phyloP scores from a whole-genome alignment of 2,797 vertebrate species.

The Chelonia mydas region DNA sequence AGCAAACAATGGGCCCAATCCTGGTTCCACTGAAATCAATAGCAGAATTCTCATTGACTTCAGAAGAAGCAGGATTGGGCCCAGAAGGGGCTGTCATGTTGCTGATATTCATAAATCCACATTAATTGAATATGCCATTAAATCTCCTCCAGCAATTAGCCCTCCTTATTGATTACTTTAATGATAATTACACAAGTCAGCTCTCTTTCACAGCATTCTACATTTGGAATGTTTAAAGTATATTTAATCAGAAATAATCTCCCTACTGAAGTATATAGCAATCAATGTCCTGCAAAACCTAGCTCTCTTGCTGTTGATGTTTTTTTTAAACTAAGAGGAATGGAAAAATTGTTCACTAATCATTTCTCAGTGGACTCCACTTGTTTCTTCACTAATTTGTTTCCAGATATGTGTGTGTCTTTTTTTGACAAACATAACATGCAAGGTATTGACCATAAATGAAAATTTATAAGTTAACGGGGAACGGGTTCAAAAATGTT shows the following conservation, averaged over 20 bases:
- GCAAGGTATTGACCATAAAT: not conserved
- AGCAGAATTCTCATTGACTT: not conserved
- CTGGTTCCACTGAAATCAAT: not conserved
- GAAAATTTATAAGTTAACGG: slow-evolving; percentile 38
- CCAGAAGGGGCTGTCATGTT: not conserved
- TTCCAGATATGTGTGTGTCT: not conserved
- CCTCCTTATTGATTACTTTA: slow-evolving; percentile 34
- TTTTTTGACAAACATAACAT: not conserved
- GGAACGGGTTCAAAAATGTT: not conserved
- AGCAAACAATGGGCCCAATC: not conserved
- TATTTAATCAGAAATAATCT: not conserved
- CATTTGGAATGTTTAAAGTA: slow-evolving; percentile 10
- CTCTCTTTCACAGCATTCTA: not conserved
- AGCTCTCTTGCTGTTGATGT: not conserved
- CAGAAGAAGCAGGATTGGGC: not conserved
- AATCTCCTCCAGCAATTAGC: slow-evolving; percentile 11
- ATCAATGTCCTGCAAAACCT: not conserved
- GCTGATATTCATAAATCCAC: slow-evolving; percentile 5
- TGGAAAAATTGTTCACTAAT: slow-evolving; percentile 22
- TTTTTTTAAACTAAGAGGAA: not conserved
- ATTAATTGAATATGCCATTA: slow-evolving; percentile 18
- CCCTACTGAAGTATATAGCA: not conserved
- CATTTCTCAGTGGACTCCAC: slow-evolving; percentile 8
- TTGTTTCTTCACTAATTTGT: slow-evolving; percentile 18
- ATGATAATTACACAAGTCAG: not conserved